Conservation (phyloP, 2,113 vertebrate species). For the Rana temporaria region DNA sequence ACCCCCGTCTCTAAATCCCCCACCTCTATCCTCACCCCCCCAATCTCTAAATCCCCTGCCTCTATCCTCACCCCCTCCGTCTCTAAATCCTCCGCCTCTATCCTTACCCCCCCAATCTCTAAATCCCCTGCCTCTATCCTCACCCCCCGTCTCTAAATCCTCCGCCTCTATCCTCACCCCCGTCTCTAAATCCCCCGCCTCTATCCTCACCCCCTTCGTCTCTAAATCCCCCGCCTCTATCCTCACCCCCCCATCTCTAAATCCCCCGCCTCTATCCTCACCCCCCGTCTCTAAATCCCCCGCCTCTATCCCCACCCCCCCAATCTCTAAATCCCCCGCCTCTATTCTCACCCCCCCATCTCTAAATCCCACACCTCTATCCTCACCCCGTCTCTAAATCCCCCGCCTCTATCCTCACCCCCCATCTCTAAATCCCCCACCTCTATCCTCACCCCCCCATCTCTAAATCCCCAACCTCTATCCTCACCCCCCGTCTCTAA, state of each 20-base stretch:
- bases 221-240: neutral
- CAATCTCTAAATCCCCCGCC: neutral
- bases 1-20: too few species aligned
- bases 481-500: neutral
- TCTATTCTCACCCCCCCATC: neutral
- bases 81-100: too few species aligned
- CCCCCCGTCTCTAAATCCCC: neutral
- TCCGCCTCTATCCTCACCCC: too few species aligned
- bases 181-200: neutral
- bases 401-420: neutral
- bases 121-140: too few species aligned
- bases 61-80: too few species aligned
- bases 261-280: neutral
- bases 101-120: too few species aligned
- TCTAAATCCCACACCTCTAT: neutral
- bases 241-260: neutral
- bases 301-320: neutral
- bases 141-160: too few species aligned
- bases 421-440: too few species aligned
- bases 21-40: too few species aligned
- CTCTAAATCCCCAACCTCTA: neutral
- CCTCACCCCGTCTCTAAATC: neutral
- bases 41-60: too few species aligned
- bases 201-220: neutral
- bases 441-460: too few species aligned